Base-by-base conservation (phyloP, 2,113 vertebrate species). In the Salminus brasiliensis region DNA sequence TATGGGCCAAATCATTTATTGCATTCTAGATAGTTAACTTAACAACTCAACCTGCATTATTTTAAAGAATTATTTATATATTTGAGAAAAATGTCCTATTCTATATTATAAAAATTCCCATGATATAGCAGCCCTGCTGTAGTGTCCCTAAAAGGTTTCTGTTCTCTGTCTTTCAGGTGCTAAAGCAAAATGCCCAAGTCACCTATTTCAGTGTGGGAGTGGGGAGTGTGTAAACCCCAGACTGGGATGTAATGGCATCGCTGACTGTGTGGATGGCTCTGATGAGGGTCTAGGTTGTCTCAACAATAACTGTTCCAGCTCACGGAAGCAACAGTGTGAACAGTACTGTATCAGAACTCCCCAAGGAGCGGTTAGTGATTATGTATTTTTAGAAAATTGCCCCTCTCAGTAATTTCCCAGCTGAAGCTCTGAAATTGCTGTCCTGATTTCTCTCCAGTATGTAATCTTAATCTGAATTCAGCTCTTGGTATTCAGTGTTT, bases 201-300 rank as follows among this genome's bases (percentile, higher is more conserved):
- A 93, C 0, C 90, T 94, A 78, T 97, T 94, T 83, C 91, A 78
- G 6, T 98, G 97, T 45, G 85, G 80, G 18, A 92, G 80, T 34
- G 83, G 84, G 0, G 71, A 88, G 81, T 98, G 97, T 84, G 34
- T 98, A 81, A 87, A 91, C 43, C 84, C 76, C 5, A 74, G 76
- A n/a, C 82, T 94, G 78, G 87, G 95, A 81, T 98, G 97, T 3
- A 85, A 98, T 5, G 76, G 94, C 10, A 43, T 0, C 18, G 79
- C 71, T 13, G 93, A 98, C 90, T 98, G 97, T n/a, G n/a, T 6
- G 0, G 93, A 96, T 1, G 82, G 93, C 1, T 95, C 92, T 0
- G 97, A 98, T 0, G 97, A 99, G 81, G 95, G 92, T 0, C 79
- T 74, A 0, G 88, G 86, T 57, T 99, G 97, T 85, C 69, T 72